These are phyloP conservation scores for Bubo bubo DNA, from an alignment of 2,113 vertebrate genomes.

Conservation along the genomic window DNA sequence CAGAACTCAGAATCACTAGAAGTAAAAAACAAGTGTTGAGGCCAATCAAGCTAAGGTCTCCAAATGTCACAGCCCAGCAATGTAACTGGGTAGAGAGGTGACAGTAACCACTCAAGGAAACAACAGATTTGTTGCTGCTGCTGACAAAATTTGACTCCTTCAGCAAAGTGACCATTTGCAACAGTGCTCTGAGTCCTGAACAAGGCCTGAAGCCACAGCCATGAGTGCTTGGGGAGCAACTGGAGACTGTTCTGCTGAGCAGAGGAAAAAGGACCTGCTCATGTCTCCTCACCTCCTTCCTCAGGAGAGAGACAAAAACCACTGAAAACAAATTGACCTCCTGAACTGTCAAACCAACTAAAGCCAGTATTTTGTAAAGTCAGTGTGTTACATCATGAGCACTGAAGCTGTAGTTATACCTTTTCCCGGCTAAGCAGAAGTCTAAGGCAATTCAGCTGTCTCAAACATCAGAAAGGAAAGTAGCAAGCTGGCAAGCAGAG, in stretches of 20 bases:
- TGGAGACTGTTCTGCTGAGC: neutral
- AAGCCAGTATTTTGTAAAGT: neutral
- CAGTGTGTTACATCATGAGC: neutral
- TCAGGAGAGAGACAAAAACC: neutral
- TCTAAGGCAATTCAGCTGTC: neutral
- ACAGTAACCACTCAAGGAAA: neutral
- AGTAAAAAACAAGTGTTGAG: neutral
- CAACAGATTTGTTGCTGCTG: neutral
- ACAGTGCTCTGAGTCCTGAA: neutral
- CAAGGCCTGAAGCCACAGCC: neutral
- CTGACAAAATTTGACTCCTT: neutral
- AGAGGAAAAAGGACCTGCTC: neutral
- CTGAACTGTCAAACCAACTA: neutral
- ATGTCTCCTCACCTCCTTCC: neutral
- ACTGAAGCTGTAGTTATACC: neutral
- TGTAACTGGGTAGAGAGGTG: neutral
- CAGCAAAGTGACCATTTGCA: neutral
- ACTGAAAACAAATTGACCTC: neutral
- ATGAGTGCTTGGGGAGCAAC: accelerated
- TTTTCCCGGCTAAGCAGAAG: neutral
- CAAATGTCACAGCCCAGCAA: neutral
- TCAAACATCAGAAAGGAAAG: neutral
- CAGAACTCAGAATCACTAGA: neutral
- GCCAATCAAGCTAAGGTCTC: neutral
- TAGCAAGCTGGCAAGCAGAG: neutral